A percentile compares a stretch with the other conserved stretches of the same genome.
phyloP scores from a whole-genome alignment of 2,888 invertebrate genomes.

The Leptinotarsa juncta region DNA sequence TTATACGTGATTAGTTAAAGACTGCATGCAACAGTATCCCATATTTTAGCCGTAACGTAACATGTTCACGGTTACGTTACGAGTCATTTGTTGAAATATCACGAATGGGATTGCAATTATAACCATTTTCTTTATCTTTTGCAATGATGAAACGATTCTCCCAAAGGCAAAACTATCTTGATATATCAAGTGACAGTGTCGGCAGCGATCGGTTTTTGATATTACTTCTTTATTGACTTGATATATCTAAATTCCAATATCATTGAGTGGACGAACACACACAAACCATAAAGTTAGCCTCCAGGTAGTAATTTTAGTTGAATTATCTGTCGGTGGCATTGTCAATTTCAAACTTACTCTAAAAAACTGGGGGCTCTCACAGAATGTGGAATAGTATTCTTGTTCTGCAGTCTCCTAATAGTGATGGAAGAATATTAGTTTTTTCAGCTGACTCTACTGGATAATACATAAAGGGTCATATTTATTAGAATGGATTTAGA shows the following conservation, averaged over 20 bases:
- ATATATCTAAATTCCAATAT: not conserved
- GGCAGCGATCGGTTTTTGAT: too few species aligned
- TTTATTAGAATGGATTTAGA: too few species aligned
- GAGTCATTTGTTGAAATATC: too few species aligned
- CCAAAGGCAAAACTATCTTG: too few species aligned
- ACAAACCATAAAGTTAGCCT: not conserved
- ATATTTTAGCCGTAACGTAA: too few species aligned
- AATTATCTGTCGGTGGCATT: not conserved
- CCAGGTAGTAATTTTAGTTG: slow-evolving; percentile 1
- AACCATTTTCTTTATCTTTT: too few species aligned
- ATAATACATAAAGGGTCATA: not conserved
- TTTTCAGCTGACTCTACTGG: not conserved
- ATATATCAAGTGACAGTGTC: not conserved
- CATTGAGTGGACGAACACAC: not conserved
- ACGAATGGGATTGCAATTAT: too few species aligned
- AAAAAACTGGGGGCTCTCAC: slow-evolving; percentile 56
- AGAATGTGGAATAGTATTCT: slow-evolving; percentile 63
- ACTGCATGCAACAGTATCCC: too few species aligned
- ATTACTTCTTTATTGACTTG: too few species aligned
- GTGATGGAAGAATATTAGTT: slow-evolving; percentile 43
- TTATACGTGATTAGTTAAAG: too few species aligned
- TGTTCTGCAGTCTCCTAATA: slow-evolving; percentile 61
- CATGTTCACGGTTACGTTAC: too few species aligned
- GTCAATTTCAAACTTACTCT: slow-evolving; percentile 52
- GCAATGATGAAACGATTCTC: too few species aligned